Conservation (phyloP, 2,888 invertebrate genomes). For the Athalia rosae region DNA sequence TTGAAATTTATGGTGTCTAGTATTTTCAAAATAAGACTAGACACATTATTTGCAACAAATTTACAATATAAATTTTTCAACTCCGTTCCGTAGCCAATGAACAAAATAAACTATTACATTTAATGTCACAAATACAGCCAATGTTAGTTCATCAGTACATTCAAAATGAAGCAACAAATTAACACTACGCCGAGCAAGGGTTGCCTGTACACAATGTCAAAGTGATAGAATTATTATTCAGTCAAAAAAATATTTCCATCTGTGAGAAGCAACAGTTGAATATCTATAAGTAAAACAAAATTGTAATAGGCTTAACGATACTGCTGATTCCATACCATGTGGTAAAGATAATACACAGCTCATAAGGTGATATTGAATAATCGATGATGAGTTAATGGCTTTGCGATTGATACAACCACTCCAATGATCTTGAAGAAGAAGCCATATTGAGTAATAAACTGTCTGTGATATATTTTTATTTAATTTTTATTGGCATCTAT, state of each 20-base stretch:
- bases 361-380: not conserved
- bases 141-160: not conserved
- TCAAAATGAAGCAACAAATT: not conserved
- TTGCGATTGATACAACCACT: not conserved
- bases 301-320: not conserved
- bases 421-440: not conserved
- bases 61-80: constrained; percentile 8
- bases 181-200: no score
- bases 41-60: constrained; percentile 13
- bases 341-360: not conserved
- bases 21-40: not conserved
- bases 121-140: not conserved
- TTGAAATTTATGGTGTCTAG: no score
- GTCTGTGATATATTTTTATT: constrained; percentile 1
- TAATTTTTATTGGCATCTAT: constrained; percentile 29
- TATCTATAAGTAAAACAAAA: not conserved
- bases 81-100: constrained; percentile 15
- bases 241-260: not conserved
- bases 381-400: not conserved
- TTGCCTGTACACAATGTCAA: no score
- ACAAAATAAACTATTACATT: not conserved
- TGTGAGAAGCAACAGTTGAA: not conserved
- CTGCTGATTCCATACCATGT: constrained; percentile 4
- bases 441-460: not conserved
- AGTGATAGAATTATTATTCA: no score